Evolutionary conservation across 2,888 invertebrate species (phyloP).

Genomic region (Pristionchus maxplancki): DNA sequence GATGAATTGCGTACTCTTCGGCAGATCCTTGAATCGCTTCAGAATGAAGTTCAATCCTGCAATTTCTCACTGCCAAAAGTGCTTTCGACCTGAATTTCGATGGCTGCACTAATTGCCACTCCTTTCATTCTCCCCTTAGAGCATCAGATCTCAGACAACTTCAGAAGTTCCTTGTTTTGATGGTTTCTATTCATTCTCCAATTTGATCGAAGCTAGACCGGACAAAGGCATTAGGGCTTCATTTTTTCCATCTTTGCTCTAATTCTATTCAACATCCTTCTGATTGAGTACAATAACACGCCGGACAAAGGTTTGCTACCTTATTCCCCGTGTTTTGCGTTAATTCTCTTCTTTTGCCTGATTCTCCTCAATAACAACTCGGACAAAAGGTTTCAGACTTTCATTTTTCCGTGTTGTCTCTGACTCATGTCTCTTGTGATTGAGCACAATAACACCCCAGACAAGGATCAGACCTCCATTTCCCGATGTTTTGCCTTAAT

Average conservation of each 20-base stretch:
- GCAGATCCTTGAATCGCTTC: constrained; percentile 60
- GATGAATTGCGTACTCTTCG: constrained; percentile 78
- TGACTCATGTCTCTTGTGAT: background rate
- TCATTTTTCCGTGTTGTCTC: background rate
- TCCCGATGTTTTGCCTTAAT: background rate
- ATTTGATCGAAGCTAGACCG: no score
- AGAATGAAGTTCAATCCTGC: constrained; percentile 66
- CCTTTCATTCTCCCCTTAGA: no score
- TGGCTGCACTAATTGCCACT: no score
- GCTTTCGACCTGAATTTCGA: no score
- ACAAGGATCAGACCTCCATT: background rate
- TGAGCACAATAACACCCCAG: background rate
- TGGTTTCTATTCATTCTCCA: background rate
- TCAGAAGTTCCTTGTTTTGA: background rate
- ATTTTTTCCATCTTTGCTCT: background rate
- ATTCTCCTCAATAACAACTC: no score
- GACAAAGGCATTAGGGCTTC: background rate
- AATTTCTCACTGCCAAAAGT: constrained; percentile 46
- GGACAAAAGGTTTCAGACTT: background rate
- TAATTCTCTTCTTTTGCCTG: no score
- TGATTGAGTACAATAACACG: background rate
- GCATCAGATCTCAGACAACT: no score
- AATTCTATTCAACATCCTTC: background rate
- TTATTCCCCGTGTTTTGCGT: no score
- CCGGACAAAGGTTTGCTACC: background rate